These are phyloP conservation scores for Chamaea fasciata DNA, from an alignment of 2,113 vertebrate genomes.

Conservation along the genomic window DNA sequence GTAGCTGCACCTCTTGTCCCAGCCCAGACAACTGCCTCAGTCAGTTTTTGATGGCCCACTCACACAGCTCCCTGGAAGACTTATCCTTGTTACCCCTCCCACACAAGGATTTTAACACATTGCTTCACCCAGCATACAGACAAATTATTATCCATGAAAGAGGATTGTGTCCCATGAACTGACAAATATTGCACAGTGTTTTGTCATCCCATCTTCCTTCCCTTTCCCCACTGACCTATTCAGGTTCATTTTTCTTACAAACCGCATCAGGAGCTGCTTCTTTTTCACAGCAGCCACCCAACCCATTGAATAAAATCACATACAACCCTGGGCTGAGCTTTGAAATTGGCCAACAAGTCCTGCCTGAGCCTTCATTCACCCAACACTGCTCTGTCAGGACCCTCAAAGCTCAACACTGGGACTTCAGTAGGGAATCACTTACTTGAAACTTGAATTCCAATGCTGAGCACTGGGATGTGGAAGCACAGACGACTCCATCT, in stretches of 20 bases:
- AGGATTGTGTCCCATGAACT: background rate
- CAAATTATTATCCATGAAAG: background rate
- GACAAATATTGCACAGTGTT: background rate
- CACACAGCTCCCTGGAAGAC: background rate
- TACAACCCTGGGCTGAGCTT: background rate
- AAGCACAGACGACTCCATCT: background rate
- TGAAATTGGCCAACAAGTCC: background rate
- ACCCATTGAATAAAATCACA: background rate
- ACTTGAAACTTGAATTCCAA: background rate
- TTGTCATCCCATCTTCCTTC: background rate
- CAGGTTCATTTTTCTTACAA: background rate
- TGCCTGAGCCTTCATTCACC: background rate
- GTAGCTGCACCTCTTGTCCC: background rate
- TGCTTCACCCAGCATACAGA: background rate
- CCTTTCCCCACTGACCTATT: background rate
- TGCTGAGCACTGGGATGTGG: background rate
- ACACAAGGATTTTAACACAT: background rate
- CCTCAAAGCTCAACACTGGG: background rate
- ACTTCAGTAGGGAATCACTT: background rate
- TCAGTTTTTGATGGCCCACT: background rate
- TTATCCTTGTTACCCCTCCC: background rate
- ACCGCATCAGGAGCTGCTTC: accelerated
- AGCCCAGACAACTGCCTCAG: background rate
- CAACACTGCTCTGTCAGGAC: background rate
- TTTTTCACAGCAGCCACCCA: background rate